Percentiles rank a stretch among this genome's conserved stretches.
Evolutionary conservation across 2,113 vertebrate genomes (phyloP).

Genomic region (Isichthys henryi): DNA sequence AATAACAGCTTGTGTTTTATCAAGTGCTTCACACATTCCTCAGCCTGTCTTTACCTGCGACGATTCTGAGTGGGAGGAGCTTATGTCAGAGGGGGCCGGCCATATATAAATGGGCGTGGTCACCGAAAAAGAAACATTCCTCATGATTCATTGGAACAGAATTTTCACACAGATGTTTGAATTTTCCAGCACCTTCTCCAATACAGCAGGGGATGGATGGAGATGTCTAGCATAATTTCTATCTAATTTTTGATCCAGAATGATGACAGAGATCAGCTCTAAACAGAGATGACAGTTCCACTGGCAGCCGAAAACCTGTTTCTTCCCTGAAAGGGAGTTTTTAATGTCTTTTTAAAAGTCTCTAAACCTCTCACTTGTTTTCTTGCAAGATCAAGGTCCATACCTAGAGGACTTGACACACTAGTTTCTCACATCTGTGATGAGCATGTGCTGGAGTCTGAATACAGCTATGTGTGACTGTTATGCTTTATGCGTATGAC

Average conservation of each 20-base stretch:
- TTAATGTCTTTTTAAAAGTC: neutral
- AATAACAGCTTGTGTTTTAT: constrained; percentile 79
- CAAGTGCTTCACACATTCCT: constrained; percentile 77
- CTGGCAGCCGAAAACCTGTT: constrained; percentile 40
- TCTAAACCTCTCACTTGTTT: neutral
- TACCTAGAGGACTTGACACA: neutral
- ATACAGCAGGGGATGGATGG: constrained; percentile 55
- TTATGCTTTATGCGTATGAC: neutral
- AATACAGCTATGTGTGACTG: neutral
- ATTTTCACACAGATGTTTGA: constrained; percentile 44
- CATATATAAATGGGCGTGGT: neutral
- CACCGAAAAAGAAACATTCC: constrained; percentile 45
- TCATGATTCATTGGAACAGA: constrained; percentile 57
- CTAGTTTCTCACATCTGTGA: neutral
- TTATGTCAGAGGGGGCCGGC: constrained; percentile 31
- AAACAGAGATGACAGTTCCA: constrained; percentile 31
- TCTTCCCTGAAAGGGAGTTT: constrained; percentile 26
- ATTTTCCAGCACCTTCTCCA: constrained; percentile 54
- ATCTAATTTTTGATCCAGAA: constrained; percentile 46
- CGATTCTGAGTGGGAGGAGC: constrained; percentile 50
- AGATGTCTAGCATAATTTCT: constrained; percentile 54
- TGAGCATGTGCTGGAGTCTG: neutral
- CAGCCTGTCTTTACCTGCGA: constrained; percentile 64
- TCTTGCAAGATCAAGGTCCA: constrained; percentile 3
- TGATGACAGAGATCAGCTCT: constrained; percentile 47